phyloP scores from a whole-genome alignment of 2,113 vertebrate genomes.

The Myanophis thanlyinensis region DNA sequence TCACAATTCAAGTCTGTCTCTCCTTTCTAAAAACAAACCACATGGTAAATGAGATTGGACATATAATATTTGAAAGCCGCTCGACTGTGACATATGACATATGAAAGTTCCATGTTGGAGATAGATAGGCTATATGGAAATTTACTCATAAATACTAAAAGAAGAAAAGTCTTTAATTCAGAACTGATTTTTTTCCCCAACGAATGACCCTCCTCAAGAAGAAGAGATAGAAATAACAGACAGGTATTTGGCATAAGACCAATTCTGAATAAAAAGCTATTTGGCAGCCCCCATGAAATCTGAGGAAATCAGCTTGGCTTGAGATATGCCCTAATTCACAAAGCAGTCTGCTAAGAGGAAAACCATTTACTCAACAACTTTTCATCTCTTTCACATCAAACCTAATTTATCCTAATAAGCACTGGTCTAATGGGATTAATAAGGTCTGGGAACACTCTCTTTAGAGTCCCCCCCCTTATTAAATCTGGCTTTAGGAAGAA shows the following conservation, averaged over 20 bases:
- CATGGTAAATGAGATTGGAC: slow-evolving; percentile 14
- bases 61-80: not conserved
- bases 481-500: not conserved
- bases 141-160: slow-evolving; percentile 50
- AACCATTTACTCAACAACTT: not conserved
- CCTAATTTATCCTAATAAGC: not conserved
- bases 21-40: too few species aligned
- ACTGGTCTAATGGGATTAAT: not conserved
- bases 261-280: not conserved
- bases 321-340: not conserved
- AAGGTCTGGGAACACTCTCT: not conserved
- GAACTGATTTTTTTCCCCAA: not conserved
- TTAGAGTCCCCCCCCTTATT: not conserved
- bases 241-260: not conserved
- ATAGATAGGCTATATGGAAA: not conserved
- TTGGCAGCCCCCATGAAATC: not conserved
- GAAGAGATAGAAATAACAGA: slow-evolving; percentile 2
- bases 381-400: not conserved
- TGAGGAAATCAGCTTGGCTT: slow-evolving; percentile 18
- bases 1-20: too few species aligned
- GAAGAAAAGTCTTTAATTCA: not conserved
- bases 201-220: not conserved
- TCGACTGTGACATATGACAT: slow-evolving; percentile 34
- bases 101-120: slow-evolving; percentile 54
- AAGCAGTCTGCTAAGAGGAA: not conserved